Base-by-base conservation (phyloP, 2,888 invertebrate species). In the Adineta ricciae region DNA sequence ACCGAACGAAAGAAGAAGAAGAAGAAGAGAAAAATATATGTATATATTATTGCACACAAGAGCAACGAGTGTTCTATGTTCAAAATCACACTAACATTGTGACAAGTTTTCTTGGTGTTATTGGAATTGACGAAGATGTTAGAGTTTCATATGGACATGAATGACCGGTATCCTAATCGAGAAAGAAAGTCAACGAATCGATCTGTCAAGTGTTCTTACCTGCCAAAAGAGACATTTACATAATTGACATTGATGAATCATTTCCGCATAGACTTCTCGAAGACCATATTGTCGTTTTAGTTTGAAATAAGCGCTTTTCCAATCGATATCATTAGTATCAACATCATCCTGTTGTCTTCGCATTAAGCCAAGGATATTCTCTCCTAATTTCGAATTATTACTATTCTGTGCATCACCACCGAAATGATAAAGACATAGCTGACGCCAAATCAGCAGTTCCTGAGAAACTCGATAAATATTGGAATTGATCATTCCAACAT, bases 171-270 rank as follows among this genome's bases (percentile, higher is more conserved):
- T 78, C 78, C 64, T 64, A 32, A 1, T 27, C 14, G 32, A 52
- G 2, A 64, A 64, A 21, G 24, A n/a, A 9, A 50, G 19, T 50
- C 19, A 19, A 19, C 16, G 19, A 50, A 50, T 50, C 32, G 32
- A 64, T 32, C 27, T 64, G 32, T 14, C 9, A 64, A 64, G 32
- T n/a, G 9, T 46, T 46, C 50, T 50, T 16, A 64, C 89, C 89
- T 96, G 93, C 97, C 98, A 98, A 91, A 97, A 98, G 86, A 98
- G 92, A 89, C 96, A 96, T 89, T 95, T 94, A 91, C 97, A 98
- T 90, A 95, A 95, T 86, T 95, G 94, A 90, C 98, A 98, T 86
- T 97, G 92, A 46, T 96, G 95, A 87, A 98, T 92, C 90, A 96
- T 95, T 91, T 97, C 97, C 3, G 97, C 95, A 90, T 94, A 97